phyloP scores from a whole-genome alignment of 2,113 vertebrate species.

The Eudyptes chrysolophus region DNA sequence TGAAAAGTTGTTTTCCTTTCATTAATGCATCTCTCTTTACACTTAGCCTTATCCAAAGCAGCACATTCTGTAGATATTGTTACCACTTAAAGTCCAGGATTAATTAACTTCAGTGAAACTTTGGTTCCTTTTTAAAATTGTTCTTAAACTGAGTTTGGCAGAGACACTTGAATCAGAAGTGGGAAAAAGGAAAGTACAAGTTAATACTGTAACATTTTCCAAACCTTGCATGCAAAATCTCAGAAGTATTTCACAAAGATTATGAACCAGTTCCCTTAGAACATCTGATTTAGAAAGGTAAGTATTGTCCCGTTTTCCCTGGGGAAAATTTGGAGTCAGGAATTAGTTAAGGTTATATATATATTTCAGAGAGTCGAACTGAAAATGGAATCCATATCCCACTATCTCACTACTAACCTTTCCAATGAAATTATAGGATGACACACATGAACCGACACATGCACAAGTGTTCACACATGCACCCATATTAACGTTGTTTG shows the following conservation, averaged over 20 bases:
- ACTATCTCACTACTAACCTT: not conserved
- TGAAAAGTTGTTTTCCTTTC: slow-evolving; percentile 64
- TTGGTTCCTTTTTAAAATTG: not conserved
- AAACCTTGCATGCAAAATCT: not conserved
- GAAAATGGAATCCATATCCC: not conserved
- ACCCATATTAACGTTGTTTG: rapidly evolving
- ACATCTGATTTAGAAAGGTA: not conserved
- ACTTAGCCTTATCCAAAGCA: slow-evolving; percentile 36
- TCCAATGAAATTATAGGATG: not conserved
- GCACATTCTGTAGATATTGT: slow-evolving; percentile 16
- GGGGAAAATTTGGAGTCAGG: not conserved
- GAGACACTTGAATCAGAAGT: not conserved
- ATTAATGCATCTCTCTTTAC: slow-evolving; percentile 39
- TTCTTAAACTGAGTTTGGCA: not conserved
- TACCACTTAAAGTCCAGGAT: slow-evolving; percentile 9
- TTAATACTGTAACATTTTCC: not conserved
- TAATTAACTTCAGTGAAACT: slow-evolving; percentile 23
- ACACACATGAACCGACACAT: rapidly evolving
- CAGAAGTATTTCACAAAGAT: not conserved
- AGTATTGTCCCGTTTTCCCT: not conserved
- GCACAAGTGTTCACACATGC: not conserved
- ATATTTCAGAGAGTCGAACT: not conserved
- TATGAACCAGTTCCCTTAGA: not conserved
- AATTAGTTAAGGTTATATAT: not conserved
- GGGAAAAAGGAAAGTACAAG: not conserved